Base-by-base conservation (phyloP, 92 coral and sea anemone genomes). In the Siderastrea radians region DNA sequence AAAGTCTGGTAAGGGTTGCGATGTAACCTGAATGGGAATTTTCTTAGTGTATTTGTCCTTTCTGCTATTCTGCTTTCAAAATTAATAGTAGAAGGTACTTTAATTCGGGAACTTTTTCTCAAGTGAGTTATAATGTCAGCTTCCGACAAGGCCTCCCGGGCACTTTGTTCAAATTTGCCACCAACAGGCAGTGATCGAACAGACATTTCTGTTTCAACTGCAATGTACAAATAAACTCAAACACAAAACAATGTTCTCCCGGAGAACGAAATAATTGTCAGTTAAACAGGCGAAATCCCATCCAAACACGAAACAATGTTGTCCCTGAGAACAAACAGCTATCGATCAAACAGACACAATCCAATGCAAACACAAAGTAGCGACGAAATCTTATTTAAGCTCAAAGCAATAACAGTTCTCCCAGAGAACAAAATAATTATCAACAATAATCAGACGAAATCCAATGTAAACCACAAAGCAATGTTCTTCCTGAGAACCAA, bases 1-100 rank as follows among this genome's bases (percentile, higher is more conserved):
- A 53, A 3, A 77, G 9, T 58, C n/a, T 82, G 3, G 75, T 72
- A 3, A 88, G 70, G 48, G 58, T 58, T 9, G 47, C 75, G 65
- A 82, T 50, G 19, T 82, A 77, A 60, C 74, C 87, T 15, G 80
- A 16, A 19, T 83, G 59, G 7, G 78, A 52, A 43, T 66, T 15
- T 2, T 49, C n/a, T 49, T 49, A 88, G 45, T 61, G 78, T 52
- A 1, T 53, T 82, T 57, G 53, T 67, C 65, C 75, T 66, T 17
- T 88, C 49, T 2, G 73, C 62, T 61, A 3, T 62, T 6, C 10
- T 5, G 47, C 80, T 54, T 58, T 82, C 88, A 49, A 53, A 17
- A 26, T 26, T 26, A 26, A 26, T 26, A 26, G 38, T 43, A 49
- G 54, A 68, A 72, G 44, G 63, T 16, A 49, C 17, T 26, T 63